Base-by-base conservation (phyloP, 2,888 invertebrate species). In the Spicauda simplicius region DNA sequence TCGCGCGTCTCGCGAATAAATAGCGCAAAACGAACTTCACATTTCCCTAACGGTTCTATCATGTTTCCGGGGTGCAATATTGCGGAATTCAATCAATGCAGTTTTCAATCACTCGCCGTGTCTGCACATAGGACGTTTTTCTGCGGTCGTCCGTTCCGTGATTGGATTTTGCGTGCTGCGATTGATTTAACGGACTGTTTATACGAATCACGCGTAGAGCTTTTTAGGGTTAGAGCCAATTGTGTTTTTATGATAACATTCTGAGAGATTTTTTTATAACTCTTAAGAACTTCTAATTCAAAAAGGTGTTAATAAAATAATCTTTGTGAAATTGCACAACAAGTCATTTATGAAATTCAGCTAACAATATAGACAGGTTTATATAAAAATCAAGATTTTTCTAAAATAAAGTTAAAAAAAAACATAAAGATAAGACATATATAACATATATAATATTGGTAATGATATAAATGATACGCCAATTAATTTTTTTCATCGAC, bases 11-110 rank as follows among this genome's bases (percentile, higher is more conserved):
- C 20, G 20, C 45, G 25, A 58, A 58, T 16, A 48, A 45, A 58
- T 11, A 20, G 45, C 25, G n/a, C 0, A 50, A 59, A 25, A 48
- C 16, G 4, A 48, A 48, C 30, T 25, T 33, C 33, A 33, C 20
- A 61, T 61, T 52, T 52, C 37, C 60, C 60, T 52, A 52, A 52
- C 52, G 60, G 52, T 61, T 61, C 37, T 52, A 61, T 37, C 59
- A 60, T 50, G 33, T 52, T 61, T 61, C 52, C 60, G 50, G 59
- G 50, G n/a, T 37, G 52, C 60, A 61, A 61, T 61, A 52, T 61
- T 53, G 52, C 52, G 12, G 33, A n/a, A 52, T 52, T 52, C 52
- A 61, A 61, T 61, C 60, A 53, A 52, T 61, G 52, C 57, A 41
- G 57, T 19, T 61, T 59, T 48, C 59, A 59, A 59, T 59, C 60